Evolutionary conservation across 2,888 invertebrate genomes (phyloP).

Genomic region (Scotopteryx bipunctaria): DNA sequence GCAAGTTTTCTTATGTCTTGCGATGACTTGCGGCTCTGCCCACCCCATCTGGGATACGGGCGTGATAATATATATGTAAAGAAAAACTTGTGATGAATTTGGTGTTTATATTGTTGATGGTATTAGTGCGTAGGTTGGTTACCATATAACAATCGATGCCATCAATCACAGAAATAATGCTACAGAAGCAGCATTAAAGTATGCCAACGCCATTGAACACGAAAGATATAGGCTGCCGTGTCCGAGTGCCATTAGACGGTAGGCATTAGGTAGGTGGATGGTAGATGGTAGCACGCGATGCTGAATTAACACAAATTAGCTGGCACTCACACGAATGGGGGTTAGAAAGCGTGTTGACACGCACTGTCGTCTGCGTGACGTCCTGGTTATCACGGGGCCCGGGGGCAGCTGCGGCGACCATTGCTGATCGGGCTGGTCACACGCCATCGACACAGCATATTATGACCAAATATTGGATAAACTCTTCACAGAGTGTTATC

Average conservation of each 20-base stretch:
- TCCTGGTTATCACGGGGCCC: constrained; percentile 14
- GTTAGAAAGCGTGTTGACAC: constrained; percentile 62
- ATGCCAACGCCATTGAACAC: constrained; percentile 31
- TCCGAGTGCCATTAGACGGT: constrained; percentile 37
- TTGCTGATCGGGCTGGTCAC: neutral
- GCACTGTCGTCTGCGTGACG: constrained; percentile 36
- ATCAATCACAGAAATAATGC: constrained; percentile 16
- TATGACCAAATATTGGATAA: too few species aligned
- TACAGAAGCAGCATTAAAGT: constrained; percentile 32
- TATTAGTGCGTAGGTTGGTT: too few species aligned
- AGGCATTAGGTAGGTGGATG: constrained; percentile 37
- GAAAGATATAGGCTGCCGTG: constrained; percentile 40
- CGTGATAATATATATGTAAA: too few species aligned
- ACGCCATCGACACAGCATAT: neutral
- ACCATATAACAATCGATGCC: too few species aligned
- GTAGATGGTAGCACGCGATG: constrained; percentile 45
- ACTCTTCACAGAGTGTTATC: too few species aligned
- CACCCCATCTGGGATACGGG: too few species aligned
- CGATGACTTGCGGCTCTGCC: too few species aligned
- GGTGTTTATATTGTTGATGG: too few species aligned
- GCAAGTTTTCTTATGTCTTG: too few species aligned
- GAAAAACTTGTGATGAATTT: too few species aligned
- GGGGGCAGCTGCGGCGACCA: constrained; percentile 4
- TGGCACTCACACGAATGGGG: constrained; percentile 54
- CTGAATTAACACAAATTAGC: constrained; percentile 59